phyloP scores from a whole-genome alignment of 53 echinoderm and acorn worm species.

The Zoroaster sp. region DNA sequence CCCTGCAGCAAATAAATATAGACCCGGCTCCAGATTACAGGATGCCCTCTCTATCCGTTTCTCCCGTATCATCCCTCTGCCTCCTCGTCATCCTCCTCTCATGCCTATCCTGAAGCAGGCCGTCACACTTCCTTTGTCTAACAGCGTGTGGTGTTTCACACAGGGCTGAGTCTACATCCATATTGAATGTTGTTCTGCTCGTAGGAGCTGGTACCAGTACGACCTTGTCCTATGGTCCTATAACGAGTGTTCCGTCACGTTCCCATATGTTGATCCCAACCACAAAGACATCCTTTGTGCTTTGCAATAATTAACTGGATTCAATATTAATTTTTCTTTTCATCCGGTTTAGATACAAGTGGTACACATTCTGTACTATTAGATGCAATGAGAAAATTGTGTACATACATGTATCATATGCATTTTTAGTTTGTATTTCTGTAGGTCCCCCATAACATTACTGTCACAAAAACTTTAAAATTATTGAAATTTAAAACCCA shows the following conservation, averaged over 20 bases:
- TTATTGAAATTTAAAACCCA: too few species aligned
- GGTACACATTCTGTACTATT: background rate
- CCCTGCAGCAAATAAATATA: background rate
- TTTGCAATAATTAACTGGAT: background rate
- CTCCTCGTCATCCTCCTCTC: background rate
- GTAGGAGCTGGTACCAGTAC: conserved; percentile 13
- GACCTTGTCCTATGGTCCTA: background rate
- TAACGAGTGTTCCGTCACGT: conserved; percentile 12
- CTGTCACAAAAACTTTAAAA: too few species aligned
- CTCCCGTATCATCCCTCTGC: background rate
- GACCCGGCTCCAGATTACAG: background rate
- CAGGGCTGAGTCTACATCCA: background rate
- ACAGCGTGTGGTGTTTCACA: background rate
- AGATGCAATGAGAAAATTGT: background rate
- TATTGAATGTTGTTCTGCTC: background rate
- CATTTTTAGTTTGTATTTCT: too few species aligned
- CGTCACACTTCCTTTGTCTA: conserved; percentile 29
- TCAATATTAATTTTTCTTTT: background rate
- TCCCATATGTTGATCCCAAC: background rate
- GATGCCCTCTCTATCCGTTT: background rate
- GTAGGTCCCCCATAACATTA: too few species aligned
- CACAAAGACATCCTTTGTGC: background rate
- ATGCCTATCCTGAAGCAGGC: background rate
- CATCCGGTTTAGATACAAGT: too few species aligned
- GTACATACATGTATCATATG: background rate